Evolutionary conservation across 1,140 invertebrate genomes (phyloP).

Genomic region (Drosophila seguyi): DNA sequence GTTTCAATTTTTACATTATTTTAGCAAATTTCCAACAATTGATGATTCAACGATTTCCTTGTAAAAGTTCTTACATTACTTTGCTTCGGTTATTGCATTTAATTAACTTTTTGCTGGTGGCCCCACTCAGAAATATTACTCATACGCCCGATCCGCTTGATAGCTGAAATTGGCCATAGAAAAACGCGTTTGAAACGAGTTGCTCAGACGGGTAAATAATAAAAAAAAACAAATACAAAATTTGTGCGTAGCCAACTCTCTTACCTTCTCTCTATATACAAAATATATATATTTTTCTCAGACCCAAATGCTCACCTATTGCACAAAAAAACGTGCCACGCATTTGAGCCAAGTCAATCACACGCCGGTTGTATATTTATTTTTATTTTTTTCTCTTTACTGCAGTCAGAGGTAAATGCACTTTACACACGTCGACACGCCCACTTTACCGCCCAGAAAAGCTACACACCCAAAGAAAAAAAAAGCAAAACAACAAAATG

Average conservation of each 20-base stretch:
- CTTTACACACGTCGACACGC: slow-evolving; percentile 43
- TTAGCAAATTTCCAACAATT: neutral
- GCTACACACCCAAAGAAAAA: slow-evolving; percentile 32
- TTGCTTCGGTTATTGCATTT: slow-evolving; percentile 25
- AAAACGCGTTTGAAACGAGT: slow-evolving; percentile 65
- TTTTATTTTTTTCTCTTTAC: slow-evolving; percentile 19
- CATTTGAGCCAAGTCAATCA: slow-evolving; percentile 56
- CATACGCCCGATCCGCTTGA: slow-evolving; percentile 48
- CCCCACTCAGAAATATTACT: slow-evolving; percentile 50
- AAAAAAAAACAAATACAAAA: neutral
- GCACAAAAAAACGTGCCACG: slow-evolving; percentile 78
- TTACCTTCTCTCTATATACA: slow-evolving; percentile 5
- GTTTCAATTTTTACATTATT: neutral
- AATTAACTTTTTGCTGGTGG: slow-evolving; percentile 33
- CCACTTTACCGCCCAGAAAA: slow-evolving; percentile 26
- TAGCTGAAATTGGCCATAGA: slow-evolving; percentile 49
- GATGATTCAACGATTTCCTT: slow-evolving; percentile 37
- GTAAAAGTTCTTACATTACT: slow-evolving; percentile 20
- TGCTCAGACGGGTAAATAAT: slow-evolving; percentile 5
- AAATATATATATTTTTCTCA: slow-evolving; percentile 1
- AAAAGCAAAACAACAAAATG: slow-evolving; percentile 24
- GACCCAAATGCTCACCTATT: slow-evolving; percentile 42
- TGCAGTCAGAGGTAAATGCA: slow-evolving; percentile 79
- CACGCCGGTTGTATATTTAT: slow-evolving; percentile 40
- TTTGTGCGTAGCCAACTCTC: slow-evolving; percentile 36